Evolutionary conservation across 2,113 vertebrate species (phyloP).

Genomic region (Podiceps cristatus): DNA sequence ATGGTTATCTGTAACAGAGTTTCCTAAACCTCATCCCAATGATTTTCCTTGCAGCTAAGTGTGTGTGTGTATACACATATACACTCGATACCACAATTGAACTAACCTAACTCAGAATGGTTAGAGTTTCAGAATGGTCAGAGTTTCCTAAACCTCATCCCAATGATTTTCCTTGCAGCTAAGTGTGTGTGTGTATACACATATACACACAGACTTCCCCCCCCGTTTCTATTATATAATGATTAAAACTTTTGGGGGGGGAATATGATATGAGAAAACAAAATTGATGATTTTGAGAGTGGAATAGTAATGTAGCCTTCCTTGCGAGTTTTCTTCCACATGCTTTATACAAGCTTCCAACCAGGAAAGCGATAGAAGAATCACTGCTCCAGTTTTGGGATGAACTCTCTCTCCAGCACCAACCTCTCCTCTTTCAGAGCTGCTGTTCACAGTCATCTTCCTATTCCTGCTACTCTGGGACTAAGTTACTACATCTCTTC

Average conservation of each 20-base stretch:
- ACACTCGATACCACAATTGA: not conserved
- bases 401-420: not conserved
- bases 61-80: accelerated
- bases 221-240: too few relatives aligned
- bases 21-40: not conserved
- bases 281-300: too few relatives aligned
- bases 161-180: not conserved
- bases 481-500: not conserved
- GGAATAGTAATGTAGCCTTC: too few relatives aligned
- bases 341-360: too few relatives aligned
- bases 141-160: not conserved
- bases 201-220: too few relatives aligned
- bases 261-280: too few relatives aligned
- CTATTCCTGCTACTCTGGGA: not conserved
- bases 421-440: not conserved
- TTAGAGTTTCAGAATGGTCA: too few relatives aligned
- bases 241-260: too few relatives aligned
- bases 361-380: not conserved
- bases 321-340: too few relatives aligned
- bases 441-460: not conserved
- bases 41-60: not conserved
- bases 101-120: not conserved
- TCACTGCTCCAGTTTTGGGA: accelerated
- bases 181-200: accelerated
- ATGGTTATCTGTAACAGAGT: not conserved